Evolutionary conservation across 1,140 invertebrate species (phyloP), one percentile per base, ranked within the genome.

Genomic region (Cyclargus thomasi): DNA sequence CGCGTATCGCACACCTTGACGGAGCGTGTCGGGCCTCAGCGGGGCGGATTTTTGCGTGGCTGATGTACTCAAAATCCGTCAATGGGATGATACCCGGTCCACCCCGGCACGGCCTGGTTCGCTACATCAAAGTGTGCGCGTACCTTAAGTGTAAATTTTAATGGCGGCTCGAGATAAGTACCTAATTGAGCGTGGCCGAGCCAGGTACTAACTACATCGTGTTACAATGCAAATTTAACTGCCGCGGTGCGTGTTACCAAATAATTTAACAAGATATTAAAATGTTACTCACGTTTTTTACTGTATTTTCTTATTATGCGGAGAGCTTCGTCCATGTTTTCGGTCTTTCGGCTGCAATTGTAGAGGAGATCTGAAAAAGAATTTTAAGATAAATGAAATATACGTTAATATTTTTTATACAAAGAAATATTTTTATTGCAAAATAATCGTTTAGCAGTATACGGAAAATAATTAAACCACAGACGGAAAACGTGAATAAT

Each of bases 111-210:
- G n/a, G n/a, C n/a, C n/a, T n/a, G n/a, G n/a, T n/a, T n/a, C n/a
- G n/a, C n/a, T n/a, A n/a, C n/a, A n/a, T n/a, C n/a, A n/a, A n/a
- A n/a, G n/a, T n/a, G n/a, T n/a, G n/a, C n/a, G n/a, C n/a, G n/a
- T n/a, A n/a, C n/a, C n/a, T n/a, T n/a, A n/a, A 47, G 39, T 47
- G 39, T 47, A 47, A 47, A 47, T 47, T 47, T 47, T 47, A 47
- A 47, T 16, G 39, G 39, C 39, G 11, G 39, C 39, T 16, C 39
- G 39, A 47, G 39, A 47, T 47, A 47, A 47, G 39, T 47, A 47
- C 5, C 39, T 47, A 47, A 47, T 47, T 47, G 39, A 47, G 39
- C 39, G 39, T 47, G 39, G 39, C 39, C 39, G 14, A 47, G 39
- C 39, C 39, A 47, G 39, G 39, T 47, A 47, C 39, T 47, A 47